phyloP scores from a whole-genome alignment of 2,797 vertebrate species.

The Lutjanus campechanus region DNA sequence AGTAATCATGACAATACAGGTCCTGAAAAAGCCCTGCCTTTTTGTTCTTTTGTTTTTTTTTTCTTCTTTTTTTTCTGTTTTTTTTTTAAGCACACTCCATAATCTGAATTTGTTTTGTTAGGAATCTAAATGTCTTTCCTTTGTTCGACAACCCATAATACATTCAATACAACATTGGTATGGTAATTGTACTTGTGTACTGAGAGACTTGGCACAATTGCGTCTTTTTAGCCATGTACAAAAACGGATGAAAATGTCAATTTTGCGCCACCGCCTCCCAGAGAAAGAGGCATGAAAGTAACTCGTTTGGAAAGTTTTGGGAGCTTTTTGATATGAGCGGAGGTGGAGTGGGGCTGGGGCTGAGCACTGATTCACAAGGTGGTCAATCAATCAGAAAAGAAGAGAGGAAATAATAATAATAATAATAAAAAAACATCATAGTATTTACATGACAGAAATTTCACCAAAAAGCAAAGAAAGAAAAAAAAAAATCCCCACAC shows the following conservation, averaged over 20 bases:
- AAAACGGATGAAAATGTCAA: constrained; percentile 91
- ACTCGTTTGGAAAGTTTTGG: constrained; percentile 88
- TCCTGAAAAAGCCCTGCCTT: constrained; percentile 61
- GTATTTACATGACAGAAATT: constrained; percentile 88
- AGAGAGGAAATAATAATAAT: constrained; percentile 85
- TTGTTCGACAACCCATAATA: constrained; percentile 78
- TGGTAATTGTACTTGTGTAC: constrained; percentile 83
- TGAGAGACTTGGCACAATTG: constrained; percentile 88
- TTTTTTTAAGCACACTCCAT: constrained; percentile 68
- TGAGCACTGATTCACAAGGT: constrained; percentile 94
- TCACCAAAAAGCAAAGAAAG: constrained; percentile 65
- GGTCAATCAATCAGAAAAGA: constrained; percentile 86
- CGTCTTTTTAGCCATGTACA: constrained; percentile 90
- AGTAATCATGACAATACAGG: constrained; percentile 69
- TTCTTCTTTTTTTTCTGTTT: neutral
- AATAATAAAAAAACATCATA: constrained; percentile 89
- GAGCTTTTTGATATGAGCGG: constrained; percentile 88
- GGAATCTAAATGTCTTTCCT: constrained; percentile 76
- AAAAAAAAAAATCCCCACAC: constrained; percentile 87
- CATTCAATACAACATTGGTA: constrained; percentile 90
- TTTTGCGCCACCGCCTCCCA: constrained; percentile 81
- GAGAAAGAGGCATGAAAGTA: constrained; percentile 68
- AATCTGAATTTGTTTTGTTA: constrained; percentile 75
- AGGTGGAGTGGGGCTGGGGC: constrained; percentile 35
- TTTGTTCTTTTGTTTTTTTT: constrained; percentile 58